phyloP scores from a whole-genome alignment of 2,797 vertebrate genomes.

The Hyperoplus immaculatus region DNA sequence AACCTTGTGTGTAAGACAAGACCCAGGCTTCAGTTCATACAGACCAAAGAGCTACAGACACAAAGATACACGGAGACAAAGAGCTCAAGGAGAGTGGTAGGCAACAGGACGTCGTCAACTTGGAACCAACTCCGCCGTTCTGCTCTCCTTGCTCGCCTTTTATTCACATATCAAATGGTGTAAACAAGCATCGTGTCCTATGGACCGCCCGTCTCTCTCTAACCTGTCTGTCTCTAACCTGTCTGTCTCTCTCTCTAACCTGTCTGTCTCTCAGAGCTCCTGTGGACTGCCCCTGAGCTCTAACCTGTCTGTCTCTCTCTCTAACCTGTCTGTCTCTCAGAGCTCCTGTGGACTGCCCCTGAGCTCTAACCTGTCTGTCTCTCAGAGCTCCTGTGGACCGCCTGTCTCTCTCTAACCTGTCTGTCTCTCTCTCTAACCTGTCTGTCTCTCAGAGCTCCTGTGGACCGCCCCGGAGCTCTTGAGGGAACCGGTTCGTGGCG shows the following conservation, averaged over 20 bases:
- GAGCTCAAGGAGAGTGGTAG: too few species aligned
- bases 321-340: conserved; percentile 73
- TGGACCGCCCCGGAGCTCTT: conserved; percentile 92
- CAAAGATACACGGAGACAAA: too few species aligned
- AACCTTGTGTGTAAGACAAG: too few species aligned
- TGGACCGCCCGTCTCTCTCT: not conserved
- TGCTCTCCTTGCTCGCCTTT: not conserved
- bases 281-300: conserved; percentile 91
- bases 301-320: not conserved
- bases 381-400: too few species aligned
- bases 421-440: not conserved
- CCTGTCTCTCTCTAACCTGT: conserved; percentile 4
- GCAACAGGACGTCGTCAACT: not conserved
- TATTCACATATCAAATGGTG: too few species aligned
- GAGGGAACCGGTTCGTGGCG: conserved; percentile 78
- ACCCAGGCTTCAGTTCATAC: too few species aligned
- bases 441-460: conserved; percentile 84
- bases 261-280: conserved; percentile 82
- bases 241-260: too few species aligned
- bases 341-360: conserved; percentile 90
- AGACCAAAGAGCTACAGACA: too few species aligned
- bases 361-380: conserved; percentile 63
- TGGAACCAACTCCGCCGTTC: not conserved
- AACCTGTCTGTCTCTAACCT: not conserved
- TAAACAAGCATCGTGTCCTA: too few species aligned